Conservation (phyloP, 2,113 vertebrate genomes). For the Ondatra zibethicus region DNA sequence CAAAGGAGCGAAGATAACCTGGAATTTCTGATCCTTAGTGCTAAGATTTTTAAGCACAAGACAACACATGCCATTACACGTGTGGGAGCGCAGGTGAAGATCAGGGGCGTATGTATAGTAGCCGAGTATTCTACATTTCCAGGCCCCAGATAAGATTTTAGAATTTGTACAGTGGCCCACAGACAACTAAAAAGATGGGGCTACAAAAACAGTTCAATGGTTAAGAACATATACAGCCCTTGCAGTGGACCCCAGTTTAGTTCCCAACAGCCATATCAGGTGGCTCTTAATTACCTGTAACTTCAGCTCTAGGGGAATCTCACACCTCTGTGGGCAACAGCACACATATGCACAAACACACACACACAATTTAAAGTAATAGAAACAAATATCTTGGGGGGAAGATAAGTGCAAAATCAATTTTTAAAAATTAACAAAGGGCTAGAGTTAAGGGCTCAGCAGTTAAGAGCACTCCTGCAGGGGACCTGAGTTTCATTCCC, state of each 20-base stretch:
- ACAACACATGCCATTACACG: neutral
- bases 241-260: neutral
- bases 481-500: neutral
- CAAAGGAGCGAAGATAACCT: neutral
- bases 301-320: neutral
- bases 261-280: neutral
- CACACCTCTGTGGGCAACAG: neutral
- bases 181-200: neutral
- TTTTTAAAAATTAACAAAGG: slow-evolving; percentile 7
- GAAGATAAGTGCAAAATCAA: neutral
- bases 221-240: neutral
- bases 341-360: neutral
- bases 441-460: neutral
- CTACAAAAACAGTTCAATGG: neutral
- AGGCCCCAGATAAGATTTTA: neutral
- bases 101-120: neutral
- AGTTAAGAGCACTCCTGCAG: neutral
- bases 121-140: neutral
- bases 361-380: neutral
- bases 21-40: neutral
- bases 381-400: neutral
- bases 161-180: neutral
- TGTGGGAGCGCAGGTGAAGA: neutral
- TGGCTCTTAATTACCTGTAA: neutral
- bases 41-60: neutral